Evolutionary conservation across 2,888 invertebrate genomes (phyloP).

Genomic region (Syrphus vitripennis): DNA sequence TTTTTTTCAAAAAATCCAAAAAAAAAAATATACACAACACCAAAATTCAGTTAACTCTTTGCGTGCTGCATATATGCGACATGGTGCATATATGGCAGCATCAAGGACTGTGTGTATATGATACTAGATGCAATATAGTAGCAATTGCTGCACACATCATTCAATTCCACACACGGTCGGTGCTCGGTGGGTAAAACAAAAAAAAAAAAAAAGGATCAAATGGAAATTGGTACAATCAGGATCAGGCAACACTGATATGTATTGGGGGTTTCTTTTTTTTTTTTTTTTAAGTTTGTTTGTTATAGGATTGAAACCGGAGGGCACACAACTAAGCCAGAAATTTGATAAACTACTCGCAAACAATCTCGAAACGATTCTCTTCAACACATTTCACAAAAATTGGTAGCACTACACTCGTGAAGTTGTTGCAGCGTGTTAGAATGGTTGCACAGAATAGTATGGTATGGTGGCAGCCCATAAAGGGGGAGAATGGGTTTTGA

Average conservation of each 20-base stretch:
- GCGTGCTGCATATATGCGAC: constrained; percentile 36
- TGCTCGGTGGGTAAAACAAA: not conserved
- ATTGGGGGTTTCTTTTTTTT: not conserved
- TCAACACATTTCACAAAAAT: constrained; percentile 73
- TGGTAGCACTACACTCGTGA: constrained; percentile 65
- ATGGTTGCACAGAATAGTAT: too few species aligned
- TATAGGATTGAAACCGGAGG: constrained; percentile 7
- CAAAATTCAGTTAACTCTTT: constrained; percentile 61
- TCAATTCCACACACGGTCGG: constrained; percentile 4
- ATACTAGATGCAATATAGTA: constrained; percentile 18
- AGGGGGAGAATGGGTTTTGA: not conserved
- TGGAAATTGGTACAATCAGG: constrained; percentile 64
- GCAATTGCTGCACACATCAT: constrained; percentile 45
- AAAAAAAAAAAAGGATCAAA: constrained; percentile 57
- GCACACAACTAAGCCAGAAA: constrained; percentile 63
- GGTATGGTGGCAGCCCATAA: not conserved
- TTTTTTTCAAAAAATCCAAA: too few species aligned
- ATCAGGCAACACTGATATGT: constrained; percentile 11
- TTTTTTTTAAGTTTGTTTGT: not conserved
- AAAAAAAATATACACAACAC: constrained; percentile 16
- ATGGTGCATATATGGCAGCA: not conserved
- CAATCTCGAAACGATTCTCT: constrained; percentile 73
- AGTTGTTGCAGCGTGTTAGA: constrained; percentile 15
- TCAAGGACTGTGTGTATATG: not conserved
- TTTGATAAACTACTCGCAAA: constrained; percentile 74